These are phyloP conservation scores for Neotragus moschatus DNA, from an alignment of 2,113 vertebrate species.

Conservation along the genomic window DNA sequence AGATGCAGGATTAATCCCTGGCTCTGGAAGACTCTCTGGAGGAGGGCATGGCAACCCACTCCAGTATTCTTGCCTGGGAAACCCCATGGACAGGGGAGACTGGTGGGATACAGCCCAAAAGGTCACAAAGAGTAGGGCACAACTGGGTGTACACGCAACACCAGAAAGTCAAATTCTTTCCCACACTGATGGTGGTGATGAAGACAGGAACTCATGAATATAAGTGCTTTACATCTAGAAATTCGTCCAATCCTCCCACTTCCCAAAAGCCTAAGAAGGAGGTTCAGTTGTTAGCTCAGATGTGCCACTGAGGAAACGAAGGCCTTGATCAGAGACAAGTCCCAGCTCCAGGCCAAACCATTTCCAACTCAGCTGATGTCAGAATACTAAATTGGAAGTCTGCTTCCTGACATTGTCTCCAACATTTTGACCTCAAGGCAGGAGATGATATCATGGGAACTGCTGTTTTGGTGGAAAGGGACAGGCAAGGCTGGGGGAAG, in stretches of 20 bases:
- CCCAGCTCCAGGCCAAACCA: background rate
- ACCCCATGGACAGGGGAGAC: background rate
- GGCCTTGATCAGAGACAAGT: background rate
- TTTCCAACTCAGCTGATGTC: constrained; percentile 43
- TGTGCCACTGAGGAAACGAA: background rate
- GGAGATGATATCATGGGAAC: constrained; percentile 52
- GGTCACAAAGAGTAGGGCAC: background rate
- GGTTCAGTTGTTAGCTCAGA: background rate
- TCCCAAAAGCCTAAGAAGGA: background rate
- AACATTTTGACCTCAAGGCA: background rate
- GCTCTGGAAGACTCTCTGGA: background rate
- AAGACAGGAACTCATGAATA: background rate
- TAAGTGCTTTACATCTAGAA: background rate
- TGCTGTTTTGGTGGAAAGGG: background rate
- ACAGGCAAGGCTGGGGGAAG: no score
- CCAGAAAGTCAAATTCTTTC: background rate
- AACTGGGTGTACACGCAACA: background rate
- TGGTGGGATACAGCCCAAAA: background rate
- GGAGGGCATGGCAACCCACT: background rate
- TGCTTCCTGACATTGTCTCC: constrained; percentile 58
- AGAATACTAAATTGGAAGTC: constrained; percentile 23
- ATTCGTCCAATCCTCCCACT: background rate
- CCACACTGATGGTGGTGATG: background rate
- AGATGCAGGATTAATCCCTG: background rate
- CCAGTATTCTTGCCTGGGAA: background rate